Evolutionary conservation across 2,113 vertebrate species (phyloP), one percentile per base, ranked within the genome.

Genomic region (Elachura formosa): DNA sequence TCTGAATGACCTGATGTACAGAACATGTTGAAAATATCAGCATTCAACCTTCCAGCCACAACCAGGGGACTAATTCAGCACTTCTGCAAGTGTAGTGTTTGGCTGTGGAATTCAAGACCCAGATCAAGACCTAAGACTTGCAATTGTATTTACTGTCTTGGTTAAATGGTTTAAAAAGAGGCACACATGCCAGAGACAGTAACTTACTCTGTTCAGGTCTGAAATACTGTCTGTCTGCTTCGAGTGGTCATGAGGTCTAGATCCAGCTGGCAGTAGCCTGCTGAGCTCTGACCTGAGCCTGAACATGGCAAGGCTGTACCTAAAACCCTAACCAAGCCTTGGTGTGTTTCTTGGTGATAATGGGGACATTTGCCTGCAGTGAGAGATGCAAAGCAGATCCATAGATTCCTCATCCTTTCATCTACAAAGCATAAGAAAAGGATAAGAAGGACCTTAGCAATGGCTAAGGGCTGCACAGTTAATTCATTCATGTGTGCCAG

Each of bases 301-400:
- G n/a, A 81, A 51, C 12, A 67, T 26, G 43, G 24, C 38, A 67
- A 58, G 51, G 33, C 79, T 59, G 36, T 62, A 24, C 68, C 64
- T 89, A 83, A 91, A 95, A 90, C 48, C 31, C 63, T 75, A 69
- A 61, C 36, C 0, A 11, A 82, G 71, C 20, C 55, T 77, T 51
- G n/a, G 38, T 79, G 67, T 79, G 56, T 61, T 93, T 84, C 41
- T 83, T 66, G 43, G 48, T 63, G 93, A 95, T 97, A 83, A 94
- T 54, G 5, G 64, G 25, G 61, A 81, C n/a, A 11, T 40, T 81
- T 87, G 81, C 55, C 40, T 67, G 58, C 49, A 75, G 51, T 87
- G 51, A 34, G 54, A 68, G 72, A 94, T 72, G 38, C 56, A 90
- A 95, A 96, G 25, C 79, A 92, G 76, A 92, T 55, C 71, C 63